Evolutionary conservation across 2,888 invertebrate species (phyloP), one percentile per base, ranked within the genome.

Genomic region (Drosophila crucigera): DNA sequence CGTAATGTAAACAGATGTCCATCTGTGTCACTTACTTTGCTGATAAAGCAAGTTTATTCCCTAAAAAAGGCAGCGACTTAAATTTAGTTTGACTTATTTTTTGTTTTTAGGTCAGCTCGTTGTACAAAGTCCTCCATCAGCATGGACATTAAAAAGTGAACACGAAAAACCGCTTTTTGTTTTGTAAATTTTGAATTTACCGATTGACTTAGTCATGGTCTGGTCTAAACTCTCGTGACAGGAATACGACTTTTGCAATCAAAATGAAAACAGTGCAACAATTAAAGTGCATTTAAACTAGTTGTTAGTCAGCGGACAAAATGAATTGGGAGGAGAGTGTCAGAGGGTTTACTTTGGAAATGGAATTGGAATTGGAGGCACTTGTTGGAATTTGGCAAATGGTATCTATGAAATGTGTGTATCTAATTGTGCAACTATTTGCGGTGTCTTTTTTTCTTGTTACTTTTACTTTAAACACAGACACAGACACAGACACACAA

Each of bases 381-480:
- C 60, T 73, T 80, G 80, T 69, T 88, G 88, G 88, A 80, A 88
- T 88, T 77, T 64, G 39, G 59, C 54, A 31, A 81, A 67, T 79
- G 84, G 80, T 73, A 86, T 89, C 60, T 78, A 63, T 50, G 71
- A 81, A 84, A 86, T 89, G 81, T 82, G 16, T 39, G 73, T 68
- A 58, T 81, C 79, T 89, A 86, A 86, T 87, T 86, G 89, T 84
- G 76, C 78, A 82, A 82, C 82, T 68, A 76, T 66, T 77, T 68
- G 82, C 79, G 60, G 73, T 78, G 71, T 78, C 68, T 73, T 72
- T 68, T 65, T 64, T 58, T 64, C 68, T 61, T 64, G 63, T 72
- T 70, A 86, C 85, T 86, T 86, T 86, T 89, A 86, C 85, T 86
- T 89, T 76, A 84, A 55, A 49, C 60, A 80, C 50, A 61, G 64